Base-by-base conservation (phyloP, 1,140 invertebrate species). In the Pristionchus pacificus region DNA sequence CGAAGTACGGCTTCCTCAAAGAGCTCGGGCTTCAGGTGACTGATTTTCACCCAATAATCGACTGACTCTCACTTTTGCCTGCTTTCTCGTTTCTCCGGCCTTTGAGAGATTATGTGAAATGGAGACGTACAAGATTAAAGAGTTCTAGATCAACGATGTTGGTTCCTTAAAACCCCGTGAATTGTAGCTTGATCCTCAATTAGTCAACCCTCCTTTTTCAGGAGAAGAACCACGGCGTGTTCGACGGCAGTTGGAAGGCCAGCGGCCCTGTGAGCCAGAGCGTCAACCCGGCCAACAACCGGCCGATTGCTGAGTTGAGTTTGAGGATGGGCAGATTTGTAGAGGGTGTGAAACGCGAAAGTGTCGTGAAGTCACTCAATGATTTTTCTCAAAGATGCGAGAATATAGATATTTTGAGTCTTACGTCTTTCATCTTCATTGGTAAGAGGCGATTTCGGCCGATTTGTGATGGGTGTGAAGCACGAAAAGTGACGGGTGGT, bases 21-120 rank as follows among this genome's bases (percentile, higher is more conserved):
- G 80, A 82, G 30, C 74, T 82, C n/a, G 80, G 80, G 25, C 68
- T 80, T 55, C n/a, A 74, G n/a, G n/a, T n/a, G n/a, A n/a, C n/a
- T n/a, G n/a, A n/a, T n/a, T n/a, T n/a, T n/a, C n/a, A n/a, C n/a
- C n/a, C n/a, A n/a, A n/a, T n/a, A n/a, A n/a, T n/a, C n/a, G n/a
- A n/a, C n/a, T n/a, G n/a, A n/a, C n/a, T n/a, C n/a, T n/a, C n/a
- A n/a, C n/a, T n/a, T n/a, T n/a, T n/a, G n/a, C n/a, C n/a, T n/a
- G n/a, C n/a, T n/a, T n/a, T n/a, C n/a, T n/a, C n/a, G n/a, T n/a
- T n/a, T n/a, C n/a, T n/a, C n/a, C n/a, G n/a, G n/a, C n/a, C n/a
- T n/a, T n/a, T n/a, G n/a, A n/a, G n/a, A n/a, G n/a, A n/a, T n/a
- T 38, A 25, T 71, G 27, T 28, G 60, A 29, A 15, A 14, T 15